Base-by-base conservation (phyloP, 2,797 vertebrate species). In the Lophius americanus region DNA sequence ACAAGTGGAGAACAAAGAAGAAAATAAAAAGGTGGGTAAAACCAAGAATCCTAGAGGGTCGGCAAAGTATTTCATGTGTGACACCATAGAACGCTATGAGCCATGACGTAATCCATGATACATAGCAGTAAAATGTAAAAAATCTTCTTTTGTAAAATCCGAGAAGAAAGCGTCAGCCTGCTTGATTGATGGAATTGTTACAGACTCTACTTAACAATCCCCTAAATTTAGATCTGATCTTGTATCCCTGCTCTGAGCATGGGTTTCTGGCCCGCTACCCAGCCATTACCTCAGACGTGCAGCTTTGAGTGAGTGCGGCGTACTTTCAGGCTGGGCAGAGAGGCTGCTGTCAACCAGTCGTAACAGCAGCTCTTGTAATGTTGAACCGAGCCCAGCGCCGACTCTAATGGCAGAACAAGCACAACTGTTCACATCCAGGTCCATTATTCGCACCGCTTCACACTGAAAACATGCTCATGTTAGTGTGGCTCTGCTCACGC, bases 161-260 rank as follows among this genome's bases (percentile, higher is more conserved):
- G 64, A 89, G 82, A 81, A 64, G 73, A 78, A 77, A 69, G 85
- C 69, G 82, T 85, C 81, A 70, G 76, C 70, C 69, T 1, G 39
- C 50, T 64, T 91, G 90, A 92, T 89, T 85, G 91, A 91, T 91
- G 89, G 83, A 89, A 90, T 80, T 86, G 88, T 91, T 88, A 90
- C 88, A 75, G 82, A 56, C 83, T 87, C 85, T 82, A 88, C 84
- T 91, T 91, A 89, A 89, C 88, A 90, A 86, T 85, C 70, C 60
- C 77, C 91, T 93, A 93, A 92, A 92, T 92, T 92, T 93, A 93
- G 92, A 75, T 73, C 71, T 84, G 84, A 87, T 88, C 91, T 73
- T 32, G 81, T 78, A 82, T 83, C 80, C 68, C 68, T 88, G 89
- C 73, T 86, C 81, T 61, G 82, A 85, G 78, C 73, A 41, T 62